Evolutionary conservation across 2,888 invertebrate genomes (phyloP).

Genomic region (Epistrophe grossulariae): DNA sequence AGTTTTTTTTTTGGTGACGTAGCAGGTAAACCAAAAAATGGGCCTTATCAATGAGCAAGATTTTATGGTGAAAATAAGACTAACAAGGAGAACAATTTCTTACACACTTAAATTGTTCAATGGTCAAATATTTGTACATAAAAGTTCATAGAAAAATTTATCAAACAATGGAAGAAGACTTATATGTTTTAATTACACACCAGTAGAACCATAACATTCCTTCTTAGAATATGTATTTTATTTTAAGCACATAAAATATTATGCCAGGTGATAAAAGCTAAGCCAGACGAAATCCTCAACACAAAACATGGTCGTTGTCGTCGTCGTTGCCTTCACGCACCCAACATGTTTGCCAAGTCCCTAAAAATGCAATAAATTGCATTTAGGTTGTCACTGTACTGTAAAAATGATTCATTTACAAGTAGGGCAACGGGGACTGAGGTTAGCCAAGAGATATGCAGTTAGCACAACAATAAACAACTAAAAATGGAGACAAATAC

Average conservation of each 20-base stretch:
- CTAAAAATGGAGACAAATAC: conserved; percentile 52
- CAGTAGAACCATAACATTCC: conserved; percentile 5
- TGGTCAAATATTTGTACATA: neutral
- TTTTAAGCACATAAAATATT: conserved; percentile 23
- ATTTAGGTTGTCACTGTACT: conserved; percentile 52
- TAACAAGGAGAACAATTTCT: neutral
- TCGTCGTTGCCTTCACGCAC: conserved; percentile 24
- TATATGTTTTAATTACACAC: conserved; percentile 16
- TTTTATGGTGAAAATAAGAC: neutral
- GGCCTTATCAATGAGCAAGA: too few species aligned
- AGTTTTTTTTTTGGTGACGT: too few species aligned
- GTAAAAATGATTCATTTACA: conserved; percentile 67
- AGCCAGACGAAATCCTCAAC: conserved; percentile 52
- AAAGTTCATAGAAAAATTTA: neutral
- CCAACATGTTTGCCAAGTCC: conserved; percentile 38
- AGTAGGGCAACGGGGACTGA: conserved; percentile 55
- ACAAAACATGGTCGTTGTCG: conserved; percentile 39
- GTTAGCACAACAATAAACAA: conserved; percentile 70
- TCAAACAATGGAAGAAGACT: neutral
- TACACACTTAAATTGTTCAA: neutral
- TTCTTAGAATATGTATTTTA: neutral
- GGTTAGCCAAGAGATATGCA: conserved; percentile 71
- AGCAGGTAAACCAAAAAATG: too few species aligned
- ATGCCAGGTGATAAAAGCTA: conserved; percentile 21
- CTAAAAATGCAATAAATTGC: conserved; percentile 69